Percentiles rank a stretch among this genome's conserved stretches.
Conservation (phyloP, 2,797 vertebrate species). For the Phalloptychus januarius region DNA sequence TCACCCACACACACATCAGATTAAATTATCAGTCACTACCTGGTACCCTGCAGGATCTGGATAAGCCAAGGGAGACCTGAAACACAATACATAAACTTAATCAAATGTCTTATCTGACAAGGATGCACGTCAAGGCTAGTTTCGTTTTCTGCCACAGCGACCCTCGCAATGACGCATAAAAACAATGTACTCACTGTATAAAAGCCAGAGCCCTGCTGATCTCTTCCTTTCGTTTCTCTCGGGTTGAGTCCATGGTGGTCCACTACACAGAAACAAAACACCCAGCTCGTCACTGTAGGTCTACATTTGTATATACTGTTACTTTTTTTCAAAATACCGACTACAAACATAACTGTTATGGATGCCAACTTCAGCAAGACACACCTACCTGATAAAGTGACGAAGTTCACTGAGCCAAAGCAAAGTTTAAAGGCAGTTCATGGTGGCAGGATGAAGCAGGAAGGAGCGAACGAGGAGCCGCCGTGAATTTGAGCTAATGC, state of each 20-base stretch:
- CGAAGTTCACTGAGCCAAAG: conserved; percentile 50
- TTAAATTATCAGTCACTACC: conserved; percentile 74
- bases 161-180: not conserved
- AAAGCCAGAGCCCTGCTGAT: conserved; percentile 91
- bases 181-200: conserved; percentile 86
- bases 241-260: conserved; percentile 79
- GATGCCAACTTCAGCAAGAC: conserved; percentile 25
- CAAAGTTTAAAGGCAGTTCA: conserved; percentile 18
- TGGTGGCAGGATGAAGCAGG: not conserved
- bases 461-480: not conserved
- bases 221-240: conserved; percentile 88
- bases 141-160: conserved; percentile 28
- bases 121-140: conserved; percentile 5
- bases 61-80: conserved; percentile 89
- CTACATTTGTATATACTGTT: not conserved
- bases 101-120: not conserved
- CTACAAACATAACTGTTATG: not conserved
- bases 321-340: not conserved
- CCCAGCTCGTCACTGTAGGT: not conserved
- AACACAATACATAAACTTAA: conserved; percentile 31
- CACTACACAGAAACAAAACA: conserved; percentile 22
- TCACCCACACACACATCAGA: not conserved
- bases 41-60: conserved; percentile 88
- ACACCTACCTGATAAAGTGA: conserved; percentile 57
- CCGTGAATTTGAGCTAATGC: not conserved